Base-by-base conservation (phyloP, 2,888 invertebrate species). In the Drosophila peninsularis region DNA sequence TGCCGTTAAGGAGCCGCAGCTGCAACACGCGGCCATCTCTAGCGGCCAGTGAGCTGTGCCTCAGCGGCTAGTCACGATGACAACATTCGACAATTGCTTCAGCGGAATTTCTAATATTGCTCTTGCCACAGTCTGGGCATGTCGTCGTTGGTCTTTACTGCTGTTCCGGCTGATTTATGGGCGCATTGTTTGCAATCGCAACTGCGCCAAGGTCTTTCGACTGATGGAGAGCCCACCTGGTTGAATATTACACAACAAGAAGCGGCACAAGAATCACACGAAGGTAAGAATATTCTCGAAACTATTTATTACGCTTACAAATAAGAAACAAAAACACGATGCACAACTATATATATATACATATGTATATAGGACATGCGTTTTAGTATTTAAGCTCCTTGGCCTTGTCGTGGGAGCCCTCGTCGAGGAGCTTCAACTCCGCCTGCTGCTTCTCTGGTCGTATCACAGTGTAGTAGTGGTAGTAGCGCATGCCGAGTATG, bases 381-480 rank as follows among this genome's bases (percentile, higher is more conserved):
- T 52, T 21, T 65, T 75, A 91, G 60, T 82, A 91, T 77, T 91
- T 91, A 27, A 92, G 71, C 71, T 90, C 90, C 52, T 91, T 87
- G 44, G 93, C 92, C 61, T 89, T 91, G 86, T 94, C 93, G 42
- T 75, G 84, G 7, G 93, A 82, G 1, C 93, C 94, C 90, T 94
- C 94, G 14, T 92, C 90, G 32, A 94, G 89, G 69, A 93, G 86
- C 82, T 93, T 90, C 36, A 93, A 85, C 57, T 93, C 93, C 44
- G 92, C 86, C 61, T 83, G 85, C 83, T 93, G 90, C 47, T 89
- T 89, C 71, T 92, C 88, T 10, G 94, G 94, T 65, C 92, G 92
- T 17, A 93, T 89, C 11, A 93, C 92, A 0, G 93, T 93, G 62
- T 93, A 92, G 82, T 94, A 94, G 53, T 93, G 89, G 75, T 93